Conservation (phyloP, 2,888 invertebrate genomes). For the Drymonia ruficornis region DNA sequence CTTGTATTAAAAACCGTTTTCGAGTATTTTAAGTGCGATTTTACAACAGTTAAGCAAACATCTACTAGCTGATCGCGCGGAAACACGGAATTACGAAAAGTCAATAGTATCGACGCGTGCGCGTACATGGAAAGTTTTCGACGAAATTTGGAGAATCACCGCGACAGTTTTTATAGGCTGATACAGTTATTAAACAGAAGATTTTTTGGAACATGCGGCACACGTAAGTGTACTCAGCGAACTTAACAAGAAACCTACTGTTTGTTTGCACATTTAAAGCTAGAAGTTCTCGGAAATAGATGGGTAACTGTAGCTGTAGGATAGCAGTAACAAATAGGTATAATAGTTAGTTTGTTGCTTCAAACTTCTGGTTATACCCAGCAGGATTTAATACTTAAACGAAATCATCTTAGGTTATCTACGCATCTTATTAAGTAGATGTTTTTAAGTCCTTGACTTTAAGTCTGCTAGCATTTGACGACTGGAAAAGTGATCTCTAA, state of each 20-base stretch:
- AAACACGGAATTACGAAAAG: slow-evolving; percentile 60
- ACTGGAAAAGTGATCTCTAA: too few species aligned
- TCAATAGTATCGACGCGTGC: slow-evolving; percentile 45
- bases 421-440: too few species aligned
- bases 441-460: too few species aligned
- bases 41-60: slow-evolving; percentile 70
- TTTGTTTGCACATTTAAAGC: neutral
- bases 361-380: too few species aligned
- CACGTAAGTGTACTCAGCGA: slow-evolving; percentile 5
- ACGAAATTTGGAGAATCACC: slow-evolving; percentile 28
- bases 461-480: too few species aligned
- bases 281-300: too few species aligned
- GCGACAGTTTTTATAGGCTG: slow-evolving; percentile 31
- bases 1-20: slow-evolving; percentile 66
- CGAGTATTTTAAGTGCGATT: slow-evolving; percentile 62
- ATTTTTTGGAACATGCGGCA: slow-evolving; percentile 28
- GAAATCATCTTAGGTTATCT: too few species aligned
- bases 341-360: too few species aligned
- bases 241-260: neutral
- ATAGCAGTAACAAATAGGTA: too few species aligned
- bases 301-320: too few species aligned
- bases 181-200: slow-evolving; percentile 36
- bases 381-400: too few species aligned
- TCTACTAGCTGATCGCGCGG: slow-evolving; percentile 53
- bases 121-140: slow-evolving; percentile 10